phyloP scores from a whole-genome alignment of 2,888 invertebrate genomes.

The Tigriopus californicus region DNA sequence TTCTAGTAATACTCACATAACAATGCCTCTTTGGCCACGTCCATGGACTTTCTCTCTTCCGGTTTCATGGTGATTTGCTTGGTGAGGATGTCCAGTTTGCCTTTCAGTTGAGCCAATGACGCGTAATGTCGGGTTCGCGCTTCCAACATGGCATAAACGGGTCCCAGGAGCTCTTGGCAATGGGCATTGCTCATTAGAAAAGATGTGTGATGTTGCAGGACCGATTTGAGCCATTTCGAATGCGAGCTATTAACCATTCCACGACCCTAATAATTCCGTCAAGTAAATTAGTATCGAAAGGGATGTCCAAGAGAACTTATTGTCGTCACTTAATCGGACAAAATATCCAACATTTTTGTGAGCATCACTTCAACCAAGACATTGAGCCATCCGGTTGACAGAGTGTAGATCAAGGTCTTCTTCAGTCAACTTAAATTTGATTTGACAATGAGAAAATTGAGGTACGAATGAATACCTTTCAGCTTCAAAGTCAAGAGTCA shows the following conservation, averaged over 20 bases:
- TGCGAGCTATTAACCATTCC: background rate
- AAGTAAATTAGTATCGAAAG: too few species aligned
- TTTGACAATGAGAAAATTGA: too few species aligned
- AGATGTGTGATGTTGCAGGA: conserved; percentile 2
- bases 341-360: too few species aligned
- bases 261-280: too few species aligned
- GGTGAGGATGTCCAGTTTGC: conserved; percentile 3
- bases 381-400: too few species aligned
- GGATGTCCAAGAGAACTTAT: too few species aligned
- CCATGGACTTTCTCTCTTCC: background rate
- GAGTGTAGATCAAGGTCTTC: too few species aligned
- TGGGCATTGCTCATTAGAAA: conserved; percentile 3
- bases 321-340: too few species aligned
- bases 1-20: background rate
- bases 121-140: background rate
- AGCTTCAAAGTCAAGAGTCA: too few species aligned
- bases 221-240: conserved; percentile 6
- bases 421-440: too few species aligned
- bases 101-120: background rate
- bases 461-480: too few species aligned
- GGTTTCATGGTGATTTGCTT: conserved; percentile 3
- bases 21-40: background rate
- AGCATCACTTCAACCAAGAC: too few species aligned
- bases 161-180: conserved; percentile 1
- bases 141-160: conserved; percentile 5